Evolutionary conservation across 2,888 invertebrate species (phyloP).

Genomic region (Ctena decussata): DNA sequence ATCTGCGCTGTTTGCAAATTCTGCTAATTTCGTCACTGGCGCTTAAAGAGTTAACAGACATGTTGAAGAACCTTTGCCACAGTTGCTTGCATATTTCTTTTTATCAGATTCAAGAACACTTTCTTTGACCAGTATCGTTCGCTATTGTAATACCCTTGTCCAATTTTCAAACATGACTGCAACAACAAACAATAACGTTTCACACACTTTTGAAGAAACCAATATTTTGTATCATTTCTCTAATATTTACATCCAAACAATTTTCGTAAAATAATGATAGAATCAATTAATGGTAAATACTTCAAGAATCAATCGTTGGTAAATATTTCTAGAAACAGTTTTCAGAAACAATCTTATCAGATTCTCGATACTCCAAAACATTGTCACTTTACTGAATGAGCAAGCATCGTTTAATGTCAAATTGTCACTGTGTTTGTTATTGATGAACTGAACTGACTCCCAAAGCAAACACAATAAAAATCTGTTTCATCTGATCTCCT

Average conservation of each 20-base stretch:
- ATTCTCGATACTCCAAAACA: not conserved
- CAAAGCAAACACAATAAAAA: not conserved
- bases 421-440: not conserved
- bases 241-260: not conserved
- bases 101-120: no score
- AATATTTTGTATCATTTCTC: no score
- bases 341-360: slow-evolving; percentile 3
- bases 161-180: no score
- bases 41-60: no score
- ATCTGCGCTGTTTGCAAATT: no score
- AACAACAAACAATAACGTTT: no score
- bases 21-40: no score
- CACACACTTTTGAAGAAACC: no score
- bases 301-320: not conserved
- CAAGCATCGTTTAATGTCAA: not conserved
- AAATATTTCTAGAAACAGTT: not conserved
- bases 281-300: not conserved
- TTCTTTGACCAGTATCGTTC: no score
- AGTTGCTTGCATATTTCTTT: no score
- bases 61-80: no score
- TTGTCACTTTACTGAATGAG: not conserved
- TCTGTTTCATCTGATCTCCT: not conserved
- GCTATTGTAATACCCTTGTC: no score
- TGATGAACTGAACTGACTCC: not conserved
- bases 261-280: not conserved